phyloP scores from a whole-genome alignment of 1,140 invertebrate genomes.

The Drosophila aff. region DNA sequence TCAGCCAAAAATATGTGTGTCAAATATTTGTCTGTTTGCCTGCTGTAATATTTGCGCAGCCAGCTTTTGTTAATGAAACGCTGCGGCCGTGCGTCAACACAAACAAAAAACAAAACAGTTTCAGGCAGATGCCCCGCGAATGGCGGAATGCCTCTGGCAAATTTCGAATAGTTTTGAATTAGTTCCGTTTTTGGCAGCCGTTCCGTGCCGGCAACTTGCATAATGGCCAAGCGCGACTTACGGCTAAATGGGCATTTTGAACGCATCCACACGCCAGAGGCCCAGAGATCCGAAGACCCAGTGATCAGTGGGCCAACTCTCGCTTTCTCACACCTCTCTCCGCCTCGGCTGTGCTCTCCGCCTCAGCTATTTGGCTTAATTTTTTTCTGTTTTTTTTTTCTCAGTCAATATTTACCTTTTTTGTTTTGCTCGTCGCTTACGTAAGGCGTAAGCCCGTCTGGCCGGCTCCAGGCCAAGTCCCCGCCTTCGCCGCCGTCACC shows the following conservation, averaged over 20 bases:
- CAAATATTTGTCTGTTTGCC: conserved; percentile 62
- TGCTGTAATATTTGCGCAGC: conserved; percentile 39
- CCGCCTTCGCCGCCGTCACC: conserved; percentile 15
- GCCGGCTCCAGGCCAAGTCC: conserved; percentile 50
- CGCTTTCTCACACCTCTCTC: conserved; percentile 48
- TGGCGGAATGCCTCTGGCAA: conserved; percentile 12
- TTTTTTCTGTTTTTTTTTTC: conserved; percentile 50
- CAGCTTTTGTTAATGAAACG: conserved; percentile 52
- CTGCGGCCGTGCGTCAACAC: conserved; percentile 12
- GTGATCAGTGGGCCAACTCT: conserved; percentile 47
- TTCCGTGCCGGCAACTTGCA: conserved; percentile 57
- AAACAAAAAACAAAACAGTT: conserved; percentile 24
- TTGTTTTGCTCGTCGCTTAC: conserved; percentile 79
- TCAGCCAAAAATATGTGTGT: conserved; percentile 49
- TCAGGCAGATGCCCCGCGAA: conserved; percentile 25
- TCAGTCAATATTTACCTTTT: conserved; percentile 81
- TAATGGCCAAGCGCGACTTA: conserved; percentile 67
- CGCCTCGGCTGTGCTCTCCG: conserved; percentile 10
- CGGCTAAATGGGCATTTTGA: conserved; percentile 46
- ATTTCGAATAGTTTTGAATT: conserved; percentile 46
- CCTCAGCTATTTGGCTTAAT: conserved; percentile 64
- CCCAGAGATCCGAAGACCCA: conserved; percentile 16
- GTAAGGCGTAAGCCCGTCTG: conserved; percentile 63
- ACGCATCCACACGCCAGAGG: conserved; percentile 48
- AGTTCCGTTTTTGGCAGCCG: conserved; percentile 65